A percentile compares a stretch with the other conserved stretches of the same genome.
These are phyloP conservation scores for Muntiacus muntjak DNA, from an alignment of 2,113 vertebrate species.

Conservation along the genomic window DNA sequence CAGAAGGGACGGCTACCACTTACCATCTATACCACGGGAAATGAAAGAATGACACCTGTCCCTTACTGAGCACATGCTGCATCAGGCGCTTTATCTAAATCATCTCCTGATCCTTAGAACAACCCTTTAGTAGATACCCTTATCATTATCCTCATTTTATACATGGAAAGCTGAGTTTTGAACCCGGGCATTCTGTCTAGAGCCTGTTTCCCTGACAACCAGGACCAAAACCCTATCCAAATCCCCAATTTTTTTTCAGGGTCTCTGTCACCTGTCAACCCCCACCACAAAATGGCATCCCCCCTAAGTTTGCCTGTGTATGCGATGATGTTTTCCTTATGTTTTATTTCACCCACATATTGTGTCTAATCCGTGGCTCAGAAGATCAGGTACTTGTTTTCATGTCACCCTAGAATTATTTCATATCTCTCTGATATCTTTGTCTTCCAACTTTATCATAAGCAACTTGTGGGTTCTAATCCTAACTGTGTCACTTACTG, in stretches of 20 bases:
- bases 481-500: neutral
- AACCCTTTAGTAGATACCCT: too few relatives aligned
- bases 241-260: neutral
- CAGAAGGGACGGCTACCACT: neutral
- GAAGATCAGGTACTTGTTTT: neutral
- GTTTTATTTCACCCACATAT: neutral
- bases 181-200: neutral
- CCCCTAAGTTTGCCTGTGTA: neutral
- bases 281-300: neutral
- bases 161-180: neutral
- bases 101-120: neutral
- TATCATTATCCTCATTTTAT: neutral
- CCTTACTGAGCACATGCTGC: neutral
- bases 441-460: neutral
- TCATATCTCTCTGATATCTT: neutral
- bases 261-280: neutral
- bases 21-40: neutral
- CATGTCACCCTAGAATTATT: neutral
- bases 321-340: accelerated
- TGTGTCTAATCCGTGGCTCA: neutral
- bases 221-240: neutral
- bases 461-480: neutral
- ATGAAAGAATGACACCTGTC: neutral
- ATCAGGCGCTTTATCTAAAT: neutral
- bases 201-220: neutral